Base-by-base conservation (phyloP, 2,888 invertebrate genomes). In the Cynaeus angustus region DNA sequence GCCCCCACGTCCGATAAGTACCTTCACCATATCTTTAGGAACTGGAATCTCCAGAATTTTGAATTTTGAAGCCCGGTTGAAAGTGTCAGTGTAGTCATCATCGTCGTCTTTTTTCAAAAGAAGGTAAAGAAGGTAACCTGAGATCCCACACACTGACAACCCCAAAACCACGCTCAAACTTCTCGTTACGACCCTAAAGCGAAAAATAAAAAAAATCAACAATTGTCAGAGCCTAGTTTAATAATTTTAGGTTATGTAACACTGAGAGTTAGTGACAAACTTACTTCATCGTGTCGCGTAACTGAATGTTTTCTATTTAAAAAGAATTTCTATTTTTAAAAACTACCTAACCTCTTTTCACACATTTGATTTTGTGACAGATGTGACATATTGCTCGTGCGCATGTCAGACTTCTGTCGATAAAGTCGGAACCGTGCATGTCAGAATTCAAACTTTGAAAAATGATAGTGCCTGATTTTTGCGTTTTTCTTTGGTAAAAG, bases 1-100 rank as follows among this genome's bases (percentile, higher is more conserved):
- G 4, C 96, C 96, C 76, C 89, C 90, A 75, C 93, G 88, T 37
- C 96, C 94, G 77, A 93, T 91, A 65, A 94, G 84, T 61, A 88
- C 86, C 5, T 91, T 89, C 12, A 92, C 89, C 78, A 89, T 87
- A 64, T 89, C 88, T 77, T 89, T 90, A 0, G 90, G 88, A 14
- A 94, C 87, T 72, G 85, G 83, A 1, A 91, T 82, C 83, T 92
- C 90, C 53, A 89, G 83, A 10, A 86, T 84, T 76, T 88, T 87
- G 53, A 84, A 84, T 74, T 86, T 81, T 4, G 82, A 77, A 6
- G 76, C 77, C 68, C 77, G 74, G n/a, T 80, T 74, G 73, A 78
- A 68, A 2, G 75, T 61, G 68, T 83, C 82, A 37, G 76, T 70
- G 26, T 83, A 80, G 46, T 85, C 85, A 50, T 89, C 88, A 26